Conservation (phyloP, 2,888 invertebrate genomes). For the Silvanus unidentatus region DNA sequence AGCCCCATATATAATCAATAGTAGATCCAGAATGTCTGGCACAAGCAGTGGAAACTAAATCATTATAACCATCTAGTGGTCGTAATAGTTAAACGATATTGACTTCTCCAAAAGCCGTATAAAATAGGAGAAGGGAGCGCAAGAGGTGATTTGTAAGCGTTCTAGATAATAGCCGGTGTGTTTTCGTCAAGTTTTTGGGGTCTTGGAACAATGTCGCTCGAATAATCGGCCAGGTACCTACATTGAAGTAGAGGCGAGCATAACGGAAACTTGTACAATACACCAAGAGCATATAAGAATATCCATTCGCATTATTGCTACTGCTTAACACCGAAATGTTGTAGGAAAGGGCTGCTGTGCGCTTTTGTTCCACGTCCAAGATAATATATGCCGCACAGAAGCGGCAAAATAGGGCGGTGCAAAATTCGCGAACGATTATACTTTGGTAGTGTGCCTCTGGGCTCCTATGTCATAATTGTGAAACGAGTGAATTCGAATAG, state of each 20-base stretch:
- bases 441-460: conserved; percentile 14
- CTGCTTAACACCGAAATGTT: no score
- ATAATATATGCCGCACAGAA: conserved; percentile 13
- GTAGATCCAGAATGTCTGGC: conserved; percentile 37
- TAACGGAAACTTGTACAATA: conserved; percentile 9
- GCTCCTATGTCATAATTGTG: conserved; percentile 21
- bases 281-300: conserved; percentile 10
- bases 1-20: conserved; percentile 39
- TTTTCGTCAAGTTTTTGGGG: conserved; percentile 35
- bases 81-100: conserved; percentile 42
- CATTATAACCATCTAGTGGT: conserved; percentile 31
- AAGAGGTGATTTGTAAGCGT: conserved; percentile 35
- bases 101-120: conserved; percentile 32
- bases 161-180: conserved; percentile 32
- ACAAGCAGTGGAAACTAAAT: conserved; percentile 39
- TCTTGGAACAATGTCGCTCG: conserved; percentile 33
- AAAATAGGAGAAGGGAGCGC: conserved; percentile 2
- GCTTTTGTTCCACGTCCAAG: conserved; percentile 5
- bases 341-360: no score
- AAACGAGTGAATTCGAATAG: conserved; percentile 20
- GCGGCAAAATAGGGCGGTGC: conserved; percentile 9
- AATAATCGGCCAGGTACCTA: conserved; percentile 33
- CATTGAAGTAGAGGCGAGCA: no score
- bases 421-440: conserved; percentile 15
- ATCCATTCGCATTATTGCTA: conserved; percentile 8